A percentile compares a stretch with the other conserved stretches of the same genome.
Evolutionary conservation across 1,140 invertebrate species (phyloP).

Genomic region (Phthorimaea operculella): DNA sequence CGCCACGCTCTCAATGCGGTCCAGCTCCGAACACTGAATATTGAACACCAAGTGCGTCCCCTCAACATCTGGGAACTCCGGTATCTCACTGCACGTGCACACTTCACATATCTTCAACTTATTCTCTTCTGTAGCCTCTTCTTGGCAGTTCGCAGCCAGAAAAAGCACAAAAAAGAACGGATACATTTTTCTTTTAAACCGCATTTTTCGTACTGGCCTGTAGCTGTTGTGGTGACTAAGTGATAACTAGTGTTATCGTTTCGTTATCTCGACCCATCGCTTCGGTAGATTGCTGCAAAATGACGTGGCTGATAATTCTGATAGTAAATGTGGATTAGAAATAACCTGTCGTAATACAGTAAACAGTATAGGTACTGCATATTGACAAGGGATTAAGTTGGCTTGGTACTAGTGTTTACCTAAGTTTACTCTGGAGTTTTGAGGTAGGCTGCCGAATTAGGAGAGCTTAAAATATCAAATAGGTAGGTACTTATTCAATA

Average conservation of each 20-base stretch:
- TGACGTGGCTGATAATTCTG: constrained; percentile 20
- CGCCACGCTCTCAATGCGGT: constrained; percentile 41
- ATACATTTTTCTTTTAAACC: constrained; percentile 36
- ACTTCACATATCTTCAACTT: constrained; percentile 45
- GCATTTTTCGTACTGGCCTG: constrained; percentile 28
- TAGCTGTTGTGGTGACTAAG: constrained; percentile 41
- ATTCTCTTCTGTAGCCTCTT: constrained; percentile 19
- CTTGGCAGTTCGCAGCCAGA: constrained; percentile 29
- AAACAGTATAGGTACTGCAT: background rate
- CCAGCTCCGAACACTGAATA: constrained; percentile 54
- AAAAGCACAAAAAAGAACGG: constrained; percentile 49
- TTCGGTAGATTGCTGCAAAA: constrained; percentile 45
- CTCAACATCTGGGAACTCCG: constrained; percentile 53
- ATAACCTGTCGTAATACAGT: background rate
- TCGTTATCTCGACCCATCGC: constrained; percentile 45
- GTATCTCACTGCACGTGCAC: constrained; percentile 61
- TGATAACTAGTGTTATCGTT: constrained; percentile 59
- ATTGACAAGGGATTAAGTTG: too few relatives aligned
- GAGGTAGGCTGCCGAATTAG: too few relatives aligned
- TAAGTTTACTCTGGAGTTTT: too few relatives aligned
- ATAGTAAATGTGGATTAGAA: constrained; percentile 4
- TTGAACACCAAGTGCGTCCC: constrained; percentile 53
- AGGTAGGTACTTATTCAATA: too few relatives aligned
- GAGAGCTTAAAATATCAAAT: too few relatives aligned
- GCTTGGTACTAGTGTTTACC: too few relatives aligned